Base-by-base conservation (phyloP, 2,888 invertebrate genomes). In the Blastobasis adustella region DNA sequence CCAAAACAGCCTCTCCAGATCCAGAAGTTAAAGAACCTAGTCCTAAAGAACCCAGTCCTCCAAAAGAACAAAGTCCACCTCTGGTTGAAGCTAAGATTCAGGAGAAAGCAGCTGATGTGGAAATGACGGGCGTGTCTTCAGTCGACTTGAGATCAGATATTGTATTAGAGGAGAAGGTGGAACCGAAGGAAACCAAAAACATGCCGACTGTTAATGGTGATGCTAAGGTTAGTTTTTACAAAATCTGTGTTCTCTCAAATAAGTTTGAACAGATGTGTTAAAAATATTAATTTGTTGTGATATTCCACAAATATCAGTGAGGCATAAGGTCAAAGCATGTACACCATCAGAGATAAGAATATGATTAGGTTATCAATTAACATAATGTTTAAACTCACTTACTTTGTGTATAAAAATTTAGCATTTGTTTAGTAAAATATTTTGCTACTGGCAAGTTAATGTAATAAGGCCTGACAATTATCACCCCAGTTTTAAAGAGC, bases 131-230 rank as follows among this genome's bases (percentile, higher is more conserved):
- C 42, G 69, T 73, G 40, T 40, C 50, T 37, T 56, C 58, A 6
- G 49, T 58, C 7, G 63, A 64, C 46, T 54, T 56, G 42, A 67
- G 65, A 50, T 54, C 55, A 50, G 43, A 51, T 46, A n/a, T 23
- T 23, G 23, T 39, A 37, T 10, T 41, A 44, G 78, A 79, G 7
- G 68, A 71, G 42, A 82, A 75, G 62, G 56, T 61, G 38, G 74
- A 77, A 52, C 53, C 59, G 2, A 79, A 79, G 62, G 63, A 69
- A 10, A 59, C 53, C 0, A 82, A 76, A 56, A 76, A 69, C 58
- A 56, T 66, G 46, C 47, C 43, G 52, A 70, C 85, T 10, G 64
- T 85, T 55, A 87, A 87, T 71, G 87, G 87, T 54, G 86, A 87
- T 65, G 62, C 61, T 50, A 87, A 85, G 79, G 83, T 81, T 69